phyloP scores from a whole-genome alignment of 2,888 invertebrate genomes.

The Anodontia alba region DNA sequence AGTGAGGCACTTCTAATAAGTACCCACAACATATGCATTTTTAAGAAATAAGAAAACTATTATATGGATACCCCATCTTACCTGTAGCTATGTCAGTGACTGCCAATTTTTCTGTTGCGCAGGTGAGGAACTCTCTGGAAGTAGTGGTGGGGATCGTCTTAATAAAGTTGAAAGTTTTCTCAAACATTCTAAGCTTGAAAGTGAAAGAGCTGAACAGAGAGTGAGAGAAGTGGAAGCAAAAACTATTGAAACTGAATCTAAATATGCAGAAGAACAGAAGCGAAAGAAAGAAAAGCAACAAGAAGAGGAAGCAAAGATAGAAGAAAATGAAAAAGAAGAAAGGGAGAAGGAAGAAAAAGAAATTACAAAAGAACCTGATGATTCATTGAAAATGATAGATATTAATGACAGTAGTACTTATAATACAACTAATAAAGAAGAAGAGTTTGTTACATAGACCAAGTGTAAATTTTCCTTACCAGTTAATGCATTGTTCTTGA shows the following conservation, averaged over 20 bases:
- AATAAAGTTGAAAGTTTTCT: constrained; percentile 49
- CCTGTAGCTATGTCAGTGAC: too few relatives aligned
- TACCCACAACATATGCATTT: too few relatives aligned
- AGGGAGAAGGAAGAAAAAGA: not conserved
- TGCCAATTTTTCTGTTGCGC: too few relatives aligned
- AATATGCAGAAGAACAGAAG: constrained; percentile 47
- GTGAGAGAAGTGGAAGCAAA: constrained; percentile 51
- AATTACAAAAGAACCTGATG: not conserved
- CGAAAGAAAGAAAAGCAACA: constrained; percentile 30
- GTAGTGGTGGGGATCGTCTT: constrained; percentile 52
- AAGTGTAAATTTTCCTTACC: too few relatives aligned
- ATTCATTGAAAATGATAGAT: not conserved
- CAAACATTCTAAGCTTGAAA: constrained; percentile 25
- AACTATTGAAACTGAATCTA: constrained; percentile 52
- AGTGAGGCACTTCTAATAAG: too few relatives aligned
- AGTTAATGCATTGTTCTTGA: too few relatives aligned
- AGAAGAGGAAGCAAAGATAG: constrained; percentile 10
- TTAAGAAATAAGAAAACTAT: too few relatives aligned
- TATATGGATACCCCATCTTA: too few relatives aligned
- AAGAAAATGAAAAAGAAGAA: not conserved
- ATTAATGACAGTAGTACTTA: not conserved
- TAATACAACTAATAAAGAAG: not conserved
- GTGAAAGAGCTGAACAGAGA: constrained; percentile 48
- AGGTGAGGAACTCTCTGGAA: constrained; percentile 58
- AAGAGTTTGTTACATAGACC: not conserved